Evolutionary conservation across 1,140 invertebrate species (phyloP).

Genomic region (Geopemphigus sp.): DNA sequence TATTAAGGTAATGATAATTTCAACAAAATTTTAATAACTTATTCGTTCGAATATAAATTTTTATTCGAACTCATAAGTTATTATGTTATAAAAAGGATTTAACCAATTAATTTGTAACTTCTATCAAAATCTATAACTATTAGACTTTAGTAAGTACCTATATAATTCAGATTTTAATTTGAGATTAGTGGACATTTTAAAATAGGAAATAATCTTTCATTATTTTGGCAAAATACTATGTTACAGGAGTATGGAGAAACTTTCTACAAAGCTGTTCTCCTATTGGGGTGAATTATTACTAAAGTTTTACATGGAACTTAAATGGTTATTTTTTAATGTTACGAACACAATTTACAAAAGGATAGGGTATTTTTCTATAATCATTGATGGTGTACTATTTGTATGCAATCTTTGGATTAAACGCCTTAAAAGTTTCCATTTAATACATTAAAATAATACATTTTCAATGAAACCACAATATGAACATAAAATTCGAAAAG

Average conservation of each 20-base stretch:
- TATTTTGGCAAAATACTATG: neutral
- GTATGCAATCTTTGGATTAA: neutral
- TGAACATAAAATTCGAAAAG: neutral
- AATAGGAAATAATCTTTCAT: constrained; percentile 22
- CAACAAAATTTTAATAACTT: too few relatives aligned
- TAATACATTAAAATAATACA: neutral
- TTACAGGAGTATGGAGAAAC: neutral
- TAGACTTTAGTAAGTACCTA: neutral
- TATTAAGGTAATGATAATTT: too few relatives aligned
- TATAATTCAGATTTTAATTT: constrained; percentile 1
- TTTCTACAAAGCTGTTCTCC: constrained; percentile 26
- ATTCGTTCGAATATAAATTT: too few relatives aligned
- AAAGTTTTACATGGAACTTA: constrained; percentile 16
- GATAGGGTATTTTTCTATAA: neutral
- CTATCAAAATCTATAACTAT: neutral
- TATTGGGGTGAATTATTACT: constrained; percentile 32
- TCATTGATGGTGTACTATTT: neutral
- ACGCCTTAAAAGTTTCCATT: neutral
- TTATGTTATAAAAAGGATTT: too few relatives aligned
- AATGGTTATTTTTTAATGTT: constrained; percentile 28
- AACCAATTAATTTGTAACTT: too few relatives aligned
- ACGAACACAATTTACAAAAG: constrained; percentile 11
- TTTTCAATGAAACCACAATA: neutral
- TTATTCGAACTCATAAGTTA: too few relatives aligned
- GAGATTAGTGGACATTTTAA: neutral